Percentiles rank a stretch among this genome's conserved stretches.
Evolutionary conservation across 2,113 vertebrate genomes (phyloP).

Genomic region (Grammomys dolichurus): DNA sequence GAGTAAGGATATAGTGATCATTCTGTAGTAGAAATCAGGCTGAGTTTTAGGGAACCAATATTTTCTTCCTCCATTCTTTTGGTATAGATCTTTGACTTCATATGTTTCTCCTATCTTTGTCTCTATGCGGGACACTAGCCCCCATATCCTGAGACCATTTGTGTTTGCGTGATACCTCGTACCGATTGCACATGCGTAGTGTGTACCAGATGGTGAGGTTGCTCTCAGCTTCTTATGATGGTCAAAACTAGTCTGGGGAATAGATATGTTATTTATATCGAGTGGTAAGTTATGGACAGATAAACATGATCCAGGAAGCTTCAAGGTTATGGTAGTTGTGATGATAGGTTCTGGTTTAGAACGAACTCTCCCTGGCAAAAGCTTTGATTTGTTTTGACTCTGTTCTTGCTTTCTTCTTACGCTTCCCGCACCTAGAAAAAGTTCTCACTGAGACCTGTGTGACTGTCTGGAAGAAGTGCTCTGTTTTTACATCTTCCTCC

Average conservation of each 20-base stretch:
- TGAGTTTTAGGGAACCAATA: not conserved
- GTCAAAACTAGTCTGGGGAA: not conserved
- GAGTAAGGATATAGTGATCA: not conserved
- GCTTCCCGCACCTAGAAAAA: not conserved
- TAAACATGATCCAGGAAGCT: constrained; percentile 19
- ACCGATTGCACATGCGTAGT: not conserved
- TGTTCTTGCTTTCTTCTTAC: not conserved
- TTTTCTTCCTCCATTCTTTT: not conserved
- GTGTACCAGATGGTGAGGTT: not conserved
- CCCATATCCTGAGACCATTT: not conserved
- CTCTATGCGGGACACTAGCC: not conserved
- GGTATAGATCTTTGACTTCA: not conserved
- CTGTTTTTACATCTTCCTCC: not conserved
- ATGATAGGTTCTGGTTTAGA: not conserved
- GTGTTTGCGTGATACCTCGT: not conserved
- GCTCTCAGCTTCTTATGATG: not conserved
- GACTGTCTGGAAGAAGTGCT: not conserved
- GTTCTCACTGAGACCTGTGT: not conserved
- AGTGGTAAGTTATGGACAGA: not conserved
- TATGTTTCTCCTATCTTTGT: not conserved
- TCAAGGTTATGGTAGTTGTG: not conserved
- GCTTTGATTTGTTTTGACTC: not conserved
- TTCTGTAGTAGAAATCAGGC: not conserved
- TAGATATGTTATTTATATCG: not conserved
- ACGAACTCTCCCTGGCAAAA: not conserved